Percentiles rank a stretch among this genome's conserved stretches.
These are phyloP conservation scores for Orthonevra nobilis DNA, from an alignment of 2,888 invertebrate genomes.

Conservation along the genomic window DNA sequence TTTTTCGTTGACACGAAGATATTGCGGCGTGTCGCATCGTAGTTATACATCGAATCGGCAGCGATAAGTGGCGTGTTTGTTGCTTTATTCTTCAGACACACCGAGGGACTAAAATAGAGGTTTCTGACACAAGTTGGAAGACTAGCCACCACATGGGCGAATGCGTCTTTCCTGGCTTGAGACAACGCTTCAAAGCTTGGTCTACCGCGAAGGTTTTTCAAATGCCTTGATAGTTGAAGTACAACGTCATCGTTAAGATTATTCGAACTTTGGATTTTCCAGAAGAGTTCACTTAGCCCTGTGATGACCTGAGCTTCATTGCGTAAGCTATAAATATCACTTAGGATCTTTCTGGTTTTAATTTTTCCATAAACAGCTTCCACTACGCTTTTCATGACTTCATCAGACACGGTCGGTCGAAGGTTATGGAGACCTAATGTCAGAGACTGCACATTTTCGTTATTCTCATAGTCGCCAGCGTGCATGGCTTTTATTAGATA, in stretches of 20 bases:
- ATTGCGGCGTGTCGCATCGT: conserved; percentile 11
- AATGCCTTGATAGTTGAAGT: conserved; percentile 1
- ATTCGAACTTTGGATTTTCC: not conserved
- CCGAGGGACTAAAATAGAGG: conserved; percentile 14
- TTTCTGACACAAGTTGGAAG: conserved; percentile 38
- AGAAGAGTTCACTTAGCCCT: conserved; percentile 3
- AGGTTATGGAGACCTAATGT: conserved; percentile 1
- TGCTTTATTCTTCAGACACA: conserved; percentile 40
- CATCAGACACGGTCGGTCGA: not conserved
- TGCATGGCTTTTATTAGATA: conserved; percentile 10
- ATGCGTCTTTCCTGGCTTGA: not conserved
- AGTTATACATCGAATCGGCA: not conserved
- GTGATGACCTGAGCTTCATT: conserved; percentile 15
- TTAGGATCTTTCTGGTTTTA: not conserved
- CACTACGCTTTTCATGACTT: conserved; percentile 13
- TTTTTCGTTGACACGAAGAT: not conserved
- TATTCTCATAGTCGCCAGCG: not conserved
- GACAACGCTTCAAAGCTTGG: not conserved
- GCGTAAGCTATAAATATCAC: conserved; percentile 1
- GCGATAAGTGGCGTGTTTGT: not conserved
- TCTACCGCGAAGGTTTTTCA: not conserved
- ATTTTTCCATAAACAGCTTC: not conserved
- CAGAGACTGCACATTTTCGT: not conserved
- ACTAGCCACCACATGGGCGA: conserved; percentile 6
- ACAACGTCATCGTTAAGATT: not conserved